Evolutionary conservation across 2,797 vertebrate genomes (phyloP), one percentile per base, ranked within the genome.

Genomic region (Ataeniobius toweri): DNA sequence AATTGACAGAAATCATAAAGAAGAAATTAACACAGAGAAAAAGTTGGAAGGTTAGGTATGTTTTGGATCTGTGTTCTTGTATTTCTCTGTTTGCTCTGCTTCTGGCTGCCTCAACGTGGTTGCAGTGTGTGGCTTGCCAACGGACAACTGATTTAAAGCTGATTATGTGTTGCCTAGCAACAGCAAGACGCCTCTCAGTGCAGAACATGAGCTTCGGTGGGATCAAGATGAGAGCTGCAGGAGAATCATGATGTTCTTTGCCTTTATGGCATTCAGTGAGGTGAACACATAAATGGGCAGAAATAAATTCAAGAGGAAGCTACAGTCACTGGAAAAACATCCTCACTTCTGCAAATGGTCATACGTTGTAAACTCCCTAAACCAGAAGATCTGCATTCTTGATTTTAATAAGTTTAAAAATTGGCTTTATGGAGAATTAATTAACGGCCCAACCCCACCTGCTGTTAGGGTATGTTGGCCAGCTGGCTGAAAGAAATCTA

Each of bases 161-260:
- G 86, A 86, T 88, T 74, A 74, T 76, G 39, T 2, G 89, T 93
- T 58, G 82, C 92, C 70, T 85, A 69, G 92, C 86, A 92, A 94
- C 93, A 90, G 86, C 86, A 2, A 78, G 93, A 93, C 89, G 90
- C 91, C 87, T 92, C 89, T 90, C 85, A 88, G 86, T 83, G 88
- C 82, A 83, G 71, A 77, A 82, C 75, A 81, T 80, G 28, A 89
- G 77, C 82, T 55, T 72, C 36, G 9, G 73, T 13, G 84, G 86
- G 88, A 85, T 83, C 10, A 68, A 84, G 80, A 86, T 81, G 80
- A 76, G 77, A 77, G 77, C 82, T 71, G 83, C 84, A 72, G 78
- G 73, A 80, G 82, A 80, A 74, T 67, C 80, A 80, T 71, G 78
- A 75, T 80, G 83, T 2, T 48, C 73, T 74, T 89, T 31, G 41